Evolutionary conservation across 2,888 invertebrate genomes (phyloP).

Genomic region (Criorhina ranunculi): DNA sequence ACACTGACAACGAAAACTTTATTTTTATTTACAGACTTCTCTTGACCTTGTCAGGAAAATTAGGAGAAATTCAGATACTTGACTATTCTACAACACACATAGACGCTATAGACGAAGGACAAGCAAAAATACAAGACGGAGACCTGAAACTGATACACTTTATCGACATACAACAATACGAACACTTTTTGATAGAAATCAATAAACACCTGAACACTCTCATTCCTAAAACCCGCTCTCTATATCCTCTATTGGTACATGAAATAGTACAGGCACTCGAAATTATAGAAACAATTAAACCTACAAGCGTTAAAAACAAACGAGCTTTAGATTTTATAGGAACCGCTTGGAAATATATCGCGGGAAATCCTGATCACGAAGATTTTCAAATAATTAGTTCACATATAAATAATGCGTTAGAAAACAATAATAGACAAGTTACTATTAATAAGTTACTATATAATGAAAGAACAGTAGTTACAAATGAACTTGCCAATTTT

Average conservation of each 20-base stretch:
- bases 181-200: conserved; percentile 3
- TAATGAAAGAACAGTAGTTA: conserved; percentile 2
- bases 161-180: conserved; percentile 2
- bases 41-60: background rate
- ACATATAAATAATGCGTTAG: conserved; percentile 7
- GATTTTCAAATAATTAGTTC: conserved; percentile 5
- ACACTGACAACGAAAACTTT: no score
- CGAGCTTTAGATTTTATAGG: conserved; percentile 4
- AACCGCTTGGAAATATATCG: conserved; percentile 4
- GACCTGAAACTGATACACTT: no score
- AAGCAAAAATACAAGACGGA: no score
- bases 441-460: conserved; percentile 3
- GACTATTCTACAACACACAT: background rate
- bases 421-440: conserved; percentile 1
- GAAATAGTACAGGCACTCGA: conserved; percentile 6
- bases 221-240: background rate
- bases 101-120: background rate
- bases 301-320: background rate
- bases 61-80: conserved; percentile 5
- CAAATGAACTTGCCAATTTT: conserved; percentile 6
- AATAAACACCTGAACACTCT: background rate
- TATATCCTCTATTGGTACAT: background rate
- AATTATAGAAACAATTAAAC: conserved; percentile 4
- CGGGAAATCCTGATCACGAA: conserved; percentile 3
- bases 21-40: background rate